phyloP scores from a whole-genome alignment of 2,113 vertebrate genomes.

The Hipposideros armiger region DNA sequence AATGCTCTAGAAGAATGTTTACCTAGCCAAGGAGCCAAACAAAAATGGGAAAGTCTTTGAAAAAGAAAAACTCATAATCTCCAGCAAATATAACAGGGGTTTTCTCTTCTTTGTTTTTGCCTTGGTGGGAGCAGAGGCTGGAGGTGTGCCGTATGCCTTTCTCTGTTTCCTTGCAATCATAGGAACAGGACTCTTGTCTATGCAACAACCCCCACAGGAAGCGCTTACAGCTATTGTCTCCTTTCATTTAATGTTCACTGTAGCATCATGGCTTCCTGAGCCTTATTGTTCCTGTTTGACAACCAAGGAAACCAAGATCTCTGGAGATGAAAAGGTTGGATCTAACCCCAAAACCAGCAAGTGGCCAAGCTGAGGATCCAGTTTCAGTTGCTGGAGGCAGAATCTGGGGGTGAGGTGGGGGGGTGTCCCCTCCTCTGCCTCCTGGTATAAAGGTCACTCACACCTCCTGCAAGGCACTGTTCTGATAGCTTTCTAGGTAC shows the following conservation, averaged over 20 bases:
- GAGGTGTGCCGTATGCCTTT: fast-evolving
- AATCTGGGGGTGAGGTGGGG: too few species aligned
- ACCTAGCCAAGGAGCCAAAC: neutral
- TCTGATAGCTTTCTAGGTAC: neutral
- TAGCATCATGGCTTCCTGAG: fast-evolving
- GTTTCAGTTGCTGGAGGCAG: neutral
- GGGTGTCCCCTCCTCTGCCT: neutral
- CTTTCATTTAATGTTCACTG: neutral
- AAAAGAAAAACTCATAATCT: neutral
- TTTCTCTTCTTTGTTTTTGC: neutral
- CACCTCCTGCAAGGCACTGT: neutral
- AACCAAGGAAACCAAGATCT: neutral
- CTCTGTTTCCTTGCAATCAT: fast-evolving
- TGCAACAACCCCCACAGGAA: neutral
- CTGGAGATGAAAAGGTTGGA: neutral
- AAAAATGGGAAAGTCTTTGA: neutral
- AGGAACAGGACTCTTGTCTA: neutral
- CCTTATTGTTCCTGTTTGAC: neutral
- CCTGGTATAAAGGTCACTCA: neutral
- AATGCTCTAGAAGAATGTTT: conserved; percentile 23
- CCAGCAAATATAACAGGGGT: neutral
- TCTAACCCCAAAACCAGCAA: neutral
- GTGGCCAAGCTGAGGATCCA: neutral
- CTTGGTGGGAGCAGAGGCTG: neutral
- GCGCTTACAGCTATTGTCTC: too few species aligned